These are phyloP conservation scores for Quadroppia sp. DNA, from an alignment of 2,888 invertebrate species.

Conservation along the genomic window DNA sequence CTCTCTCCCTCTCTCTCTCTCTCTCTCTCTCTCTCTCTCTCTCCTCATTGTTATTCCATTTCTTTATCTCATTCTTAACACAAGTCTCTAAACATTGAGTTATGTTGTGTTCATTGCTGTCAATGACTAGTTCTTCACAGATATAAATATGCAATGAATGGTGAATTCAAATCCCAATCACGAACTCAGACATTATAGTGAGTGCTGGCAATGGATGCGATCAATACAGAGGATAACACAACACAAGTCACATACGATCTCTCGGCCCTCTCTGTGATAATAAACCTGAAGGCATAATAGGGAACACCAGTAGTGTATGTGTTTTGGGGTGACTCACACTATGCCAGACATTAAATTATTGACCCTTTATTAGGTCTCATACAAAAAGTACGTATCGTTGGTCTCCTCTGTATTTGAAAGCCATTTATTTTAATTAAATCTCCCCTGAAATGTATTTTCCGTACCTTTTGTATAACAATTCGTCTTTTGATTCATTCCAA, in stretches of 20 bases:
- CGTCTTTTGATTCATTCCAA: no score
- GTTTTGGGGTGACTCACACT: conserved; percentile 1
- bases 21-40: conserved; percentile 40
- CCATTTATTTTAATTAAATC: no score
- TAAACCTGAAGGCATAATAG: conserved; percentile 18
- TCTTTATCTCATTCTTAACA: conserved; percentile 39
- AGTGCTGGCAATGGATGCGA: not conserved
- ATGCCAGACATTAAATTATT: not conserved
- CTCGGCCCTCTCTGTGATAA: not conserved
- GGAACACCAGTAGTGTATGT: conserved; percentile 23
- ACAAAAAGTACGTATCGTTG: no score
- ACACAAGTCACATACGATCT: not conserved
- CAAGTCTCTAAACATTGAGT: no score
- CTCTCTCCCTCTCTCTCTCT: no score
- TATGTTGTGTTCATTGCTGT: not conserved
- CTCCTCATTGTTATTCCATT: conserved; percentile 3
- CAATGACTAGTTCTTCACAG: not conserved
- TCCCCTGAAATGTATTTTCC: no score
- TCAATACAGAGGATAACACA: conserved; percentile 33
- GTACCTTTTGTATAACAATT: no score
- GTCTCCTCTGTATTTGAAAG: no score
- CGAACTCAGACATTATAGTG: conserved; percentile 7
- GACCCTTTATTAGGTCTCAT: not conserved
- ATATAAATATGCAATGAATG: not conserved
- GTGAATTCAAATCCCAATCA: conserved; percentile 6